Percentiles rank a stretch among this genome's conserved stretches.
phyloP scores from a whole-genome alignment of 2,113 vertebrate genomes.

The Xenotilapia flavipinnis region DNA sequence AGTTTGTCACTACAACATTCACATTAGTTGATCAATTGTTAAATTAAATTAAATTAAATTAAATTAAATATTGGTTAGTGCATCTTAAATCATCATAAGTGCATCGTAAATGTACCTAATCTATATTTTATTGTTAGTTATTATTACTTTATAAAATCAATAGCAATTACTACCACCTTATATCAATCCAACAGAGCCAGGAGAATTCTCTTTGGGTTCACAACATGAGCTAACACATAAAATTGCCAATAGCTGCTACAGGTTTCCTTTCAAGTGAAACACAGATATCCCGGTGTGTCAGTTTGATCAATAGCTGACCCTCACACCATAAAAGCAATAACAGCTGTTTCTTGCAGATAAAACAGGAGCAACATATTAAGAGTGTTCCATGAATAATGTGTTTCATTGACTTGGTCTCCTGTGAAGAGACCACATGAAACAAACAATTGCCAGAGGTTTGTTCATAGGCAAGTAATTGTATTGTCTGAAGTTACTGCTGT shows the following conservation, averaged over 20 bases:
- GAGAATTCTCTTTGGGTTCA: neutral
- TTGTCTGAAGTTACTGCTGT: slow-evolving; percentile 46
- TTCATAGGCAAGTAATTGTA: slow-evolving; percentile 26
- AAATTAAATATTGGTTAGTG: neutral
- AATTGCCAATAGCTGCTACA: neutral
- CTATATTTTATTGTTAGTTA: neutral
- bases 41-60: accelerated
- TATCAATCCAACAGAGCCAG: neutral
- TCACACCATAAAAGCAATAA: slow-evolving; percentile 66
- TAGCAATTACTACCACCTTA: neutral
- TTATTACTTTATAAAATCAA: neutral
- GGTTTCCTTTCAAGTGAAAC: neutral
- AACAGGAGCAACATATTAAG: slow-evolving; percentile 16
- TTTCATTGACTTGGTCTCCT: slow-evolving; percentile 61
- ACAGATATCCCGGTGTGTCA: slow-evolving; percentile 31
- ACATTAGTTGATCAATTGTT: neutral
- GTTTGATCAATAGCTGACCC: slow-evolving; percentile 38
- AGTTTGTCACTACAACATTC: neutral
- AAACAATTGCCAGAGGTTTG: slow-evolving; percentile 32
- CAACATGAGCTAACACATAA: neutral
- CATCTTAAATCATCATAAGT: neutral
- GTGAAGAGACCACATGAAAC: slow-evolving; percentile 29
- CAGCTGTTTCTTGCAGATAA: slow-evolving; percentile 43
- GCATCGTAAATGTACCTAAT: neutral
- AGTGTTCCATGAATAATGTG: slow-evolving; percentile 58